Percentiles rank a stretch among this genome's conserved stretches.
Conservation (phyloP, 1,140 invertebrate genomes). For the Drosophila lacertosa region DNA sequence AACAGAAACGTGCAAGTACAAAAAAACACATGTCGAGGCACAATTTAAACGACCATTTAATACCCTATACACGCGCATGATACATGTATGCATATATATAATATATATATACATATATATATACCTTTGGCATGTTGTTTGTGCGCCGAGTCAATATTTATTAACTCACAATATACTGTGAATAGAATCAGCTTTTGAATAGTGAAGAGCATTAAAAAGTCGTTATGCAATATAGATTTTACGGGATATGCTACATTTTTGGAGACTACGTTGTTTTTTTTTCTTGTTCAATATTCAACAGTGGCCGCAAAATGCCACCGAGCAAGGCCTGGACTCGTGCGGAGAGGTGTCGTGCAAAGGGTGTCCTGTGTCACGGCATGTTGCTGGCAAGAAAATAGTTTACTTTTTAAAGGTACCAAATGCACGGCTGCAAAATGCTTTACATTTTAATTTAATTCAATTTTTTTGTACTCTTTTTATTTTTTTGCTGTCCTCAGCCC, state of each 20-base stretch:
- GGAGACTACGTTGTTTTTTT: constrained; percentile 14
- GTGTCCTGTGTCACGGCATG: not conserved
- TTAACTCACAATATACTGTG: no score
- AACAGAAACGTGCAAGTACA: no score
- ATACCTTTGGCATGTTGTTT: no score
- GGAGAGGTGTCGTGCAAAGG: not conserved
- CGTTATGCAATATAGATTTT: not conserved
- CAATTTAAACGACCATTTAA: no score
- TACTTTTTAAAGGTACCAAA: constrained; percentile 38
- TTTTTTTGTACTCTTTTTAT: constrained; percentile 21
- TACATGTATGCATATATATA: no score
- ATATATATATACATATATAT: no score
- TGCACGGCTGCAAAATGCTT: constrained; percentile 46
- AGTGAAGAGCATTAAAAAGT: not conserved
- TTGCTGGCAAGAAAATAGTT: constrained; percentile 41
- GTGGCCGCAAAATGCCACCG: constrained; percentile 12
- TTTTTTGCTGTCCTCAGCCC: constrained; percentile 1
- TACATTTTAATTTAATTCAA: constrained; percentile 60
- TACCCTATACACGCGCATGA: no score
- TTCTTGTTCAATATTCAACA: constrained; percentile 25
- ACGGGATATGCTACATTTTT: not conserved
- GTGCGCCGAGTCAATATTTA: no score
- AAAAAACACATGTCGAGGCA: no score
- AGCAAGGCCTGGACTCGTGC: not conserved
- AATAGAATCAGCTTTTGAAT: not conserved